Evolutionary conservation across 2,113 vertebrate species (phyloP), one percentile per base, ranked within the genome.

Genomic region (Gavia stellata): DNA sequence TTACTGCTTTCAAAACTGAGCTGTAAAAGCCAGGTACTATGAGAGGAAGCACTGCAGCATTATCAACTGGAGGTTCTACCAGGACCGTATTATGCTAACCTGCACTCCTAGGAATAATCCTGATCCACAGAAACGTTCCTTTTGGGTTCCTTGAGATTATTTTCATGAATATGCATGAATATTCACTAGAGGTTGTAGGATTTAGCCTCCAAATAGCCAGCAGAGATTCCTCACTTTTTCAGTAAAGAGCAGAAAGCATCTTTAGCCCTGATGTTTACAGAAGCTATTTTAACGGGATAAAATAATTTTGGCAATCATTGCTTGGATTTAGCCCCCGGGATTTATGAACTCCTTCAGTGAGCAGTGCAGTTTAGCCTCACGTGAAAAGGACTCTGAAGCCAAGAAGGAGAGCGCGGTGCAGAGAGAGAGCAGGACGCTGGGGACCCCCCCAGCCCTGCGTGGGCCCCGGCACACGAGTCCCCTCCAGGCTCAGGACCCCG

Each of bases 1-100:
- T 92, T 94, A 81, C 13, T 91, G 90, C 87, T 83, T 86, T 88
- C 75, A 70, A 78, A 94, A 96, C 63, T 70, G 63, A 40, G 82
- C 55, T 80, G 17, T 77, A 9, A 85, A 61, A 91, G 73, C 7
- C 38, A 85, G 83, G 66, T 74, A 40, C 61, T n/a, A 24, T 4
- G 78, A 88, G 75, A 73, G 45, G 42, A 65, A 88, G 63, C 28
- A 31, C 13, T 79, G 47, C 74, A 93, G 52, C 52, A 38, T 52
- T 55, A 65, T 59, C 61, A 63, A 53, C 17, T 20, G 14, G 66
- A 80, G 17, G 38, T 78, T 79, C 67, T 92, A 10, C 25, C 2
- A 1, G 49, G 92, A 29, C 84, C 0, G 3, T 50, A 40, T 38
- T 13, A 53, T 20, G 12, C 49, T 67, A 62, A 72, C 50, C 44